Evolutionary conservation across 2,888 invertebrate genomes (phyloP).

Genomic region (Polyommatus icarus): DNA sequence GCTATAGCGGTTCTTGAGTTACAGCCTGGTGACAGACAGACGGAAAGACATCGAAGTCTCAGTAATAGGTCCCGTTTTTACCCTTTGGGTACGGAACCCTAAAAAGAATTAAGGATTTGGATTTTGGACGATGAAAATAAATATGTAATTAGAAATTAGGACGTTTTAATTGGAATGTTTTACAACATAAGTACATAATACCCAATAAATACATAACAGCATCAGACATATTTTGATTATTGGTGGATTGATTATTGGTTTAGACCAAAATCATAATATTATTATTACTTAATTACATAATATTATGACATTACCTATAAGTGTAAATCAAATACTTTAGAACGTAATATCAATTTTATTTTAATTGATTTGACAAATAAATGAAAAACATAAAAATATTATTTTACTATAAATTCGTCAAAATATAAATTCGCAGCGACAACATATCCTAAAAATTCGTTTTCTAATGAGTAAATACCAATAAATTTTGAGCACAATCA

Average conservation of each 20-base stretch:
- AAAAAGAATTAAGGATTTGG: not conserved
- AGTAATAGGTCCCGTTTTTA: too few relatives aligned
- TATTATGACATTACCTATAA: not conserved
- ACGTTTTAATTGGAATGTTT: slow-evolving; percentile 52
- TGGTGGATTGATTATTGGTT: not conserved
- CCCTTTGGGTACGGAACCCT: too few relatives aligned
- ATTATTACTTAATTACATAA: not conserved
- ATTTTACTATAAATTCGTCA: not conserved
- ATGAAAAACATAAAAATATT: not conserved
- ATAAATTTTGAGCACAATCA: not conserved
- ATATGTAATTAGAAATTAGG: slow-evolving; percentile 41
- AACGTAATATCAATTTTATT: not conserved
- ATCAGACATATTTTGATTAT: not conserved
- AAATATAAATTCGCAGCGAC: not conserved
- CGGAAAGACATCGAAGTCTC: too few relatives aligned
- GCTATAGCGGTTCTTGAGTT: too few relatives aligned
- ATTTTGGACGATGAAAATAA: slow-evolving; percentile 35
- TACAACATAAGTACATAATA: slow-evolving; percentile 15
- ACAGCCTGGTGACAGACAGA: too few relatives aligned
- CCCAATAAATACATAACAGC: not conserved
- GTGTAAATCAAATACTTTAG: not conserved
- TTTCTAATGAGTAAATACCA: not conserved
- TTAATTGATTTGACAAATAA: not conserved
- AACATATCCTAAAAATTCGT: not conserved
- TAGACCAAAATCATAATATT: too few relatives aligned